Base-by-base conservation (phyloP, 2,888 invertebrate genomes). In the Amblyteles armatorius region DNA sequence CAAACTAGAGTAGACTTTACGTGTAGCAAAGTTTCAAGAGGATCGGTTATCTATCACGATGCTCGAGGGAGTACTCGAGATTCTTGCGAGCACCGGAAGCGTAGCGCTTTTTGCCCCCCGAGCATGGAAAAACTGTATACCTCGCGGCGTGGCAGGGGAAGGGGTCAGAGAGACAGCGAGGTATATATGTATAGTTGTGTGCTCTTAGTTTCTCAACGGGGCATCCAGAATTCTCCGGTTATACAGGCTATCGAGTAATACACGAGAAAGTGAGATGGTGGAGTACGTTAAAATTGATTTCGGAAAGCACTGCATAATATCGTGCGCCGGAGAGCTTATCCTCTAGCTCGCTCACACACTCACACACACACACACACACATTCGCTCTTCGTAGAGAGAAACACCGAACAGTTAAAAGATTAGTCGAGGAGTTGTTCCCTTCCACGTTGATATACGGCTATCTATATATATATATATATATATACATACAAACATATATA, bases 271-370 rank as follows among this genome's bases (percentile, higher is more conserved):
- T 44, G 74, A 11, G 63, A 33, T 48, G 63, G 73, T 48, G 48
- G 72, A 69, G 68, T 44, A 44, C 79, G 73, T 68, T 73, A 63
- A 74, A 82, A 84, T 82, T 82, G 81, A 82, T 84, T 84, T 65
- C 65, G 19, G 57, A 71, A 71, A 79, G 82, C 82, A 44, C 52
- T 48, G 73, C 77, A 69, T 76, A 68, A 81, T 81, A 81, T 78
- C 33, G 67, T 29, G 67, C 44, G 50, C 52, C 55, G 48, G 40
- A 50, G 55, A 57, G 73, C 44, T 81, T 55, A 69, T 52, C 44
- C 68, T 9, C 40, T 19, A 73, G 29, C 33, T 19, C 11, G 5
- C 60, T 13, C 33, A 29, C 9, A 29, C 16, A 33, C 7, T 16
- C 5, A 13, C 29, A 33, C 33, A 60, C 16, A 33, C 7, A 29